Evolutionary conservation across 1,140 invertebrate genomes (phyloP), one percentile per base, ranked within the genome.

Genomic region (Zaprionus taronus): DNA sequence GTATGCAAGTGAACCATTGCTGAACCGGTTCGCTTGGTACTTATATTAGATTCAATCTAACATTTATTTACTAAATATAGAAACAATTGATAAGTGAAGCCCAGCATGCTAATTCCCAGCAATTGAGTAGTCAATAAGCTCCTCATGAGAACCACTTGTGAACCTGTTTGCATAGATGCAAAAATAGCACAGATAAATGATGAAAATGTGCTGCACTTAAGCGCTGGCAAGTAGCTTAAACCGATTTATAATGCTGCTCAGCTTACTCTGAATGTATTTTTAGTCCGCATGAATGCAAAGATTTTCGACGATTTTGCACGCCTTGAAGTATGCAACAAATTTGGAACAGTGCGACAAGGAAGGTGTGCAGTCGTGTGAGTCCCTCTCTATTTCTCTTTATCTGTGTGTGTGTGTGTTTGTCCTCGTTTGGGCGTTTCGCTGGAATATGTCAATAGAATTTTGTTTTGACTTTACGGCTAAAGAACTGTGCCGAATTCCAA

Each of bases 361-460:
- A 41, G 31, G 9, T 34, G 31, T 34, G 38, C 15, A n/a, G 6
- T n/a, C 15, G 41, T 44, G 41, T 44, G 6, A 11, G 31, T 34
- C 9, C 9, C 31, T 9, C 7, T 34, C 31, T 34, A 0, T 3
- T 34, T 11, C 31, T 34, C 31, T 11, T 11, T 34, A 41, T 41
- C 5, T 49, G 20, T 20, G 17, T n/a, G n/a, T 15, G 41, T 7
- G n/a, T 14, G 9, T 49, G 9, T 49, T 2, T 28, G 24, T 55
- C 7, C 5, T 53, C 15, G 38, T 41, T n/a, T 44, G 2, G 41
- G 47, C 53, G 36, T 34, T 65, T 57, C 51, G 24, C 26, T 51
- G 17, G 26, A 67, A 57, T 14, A 31, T 49, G n/a, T 65, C 26
- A 66, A 72, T 66, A 22, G 62, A 62, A 31, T 63, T 55, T 24